These are phyloP conservation scores for Chelmon rostratus DNA, from an alignment of 2,797 vertebrate genomes.

Conservation along the genomic window DNA sequence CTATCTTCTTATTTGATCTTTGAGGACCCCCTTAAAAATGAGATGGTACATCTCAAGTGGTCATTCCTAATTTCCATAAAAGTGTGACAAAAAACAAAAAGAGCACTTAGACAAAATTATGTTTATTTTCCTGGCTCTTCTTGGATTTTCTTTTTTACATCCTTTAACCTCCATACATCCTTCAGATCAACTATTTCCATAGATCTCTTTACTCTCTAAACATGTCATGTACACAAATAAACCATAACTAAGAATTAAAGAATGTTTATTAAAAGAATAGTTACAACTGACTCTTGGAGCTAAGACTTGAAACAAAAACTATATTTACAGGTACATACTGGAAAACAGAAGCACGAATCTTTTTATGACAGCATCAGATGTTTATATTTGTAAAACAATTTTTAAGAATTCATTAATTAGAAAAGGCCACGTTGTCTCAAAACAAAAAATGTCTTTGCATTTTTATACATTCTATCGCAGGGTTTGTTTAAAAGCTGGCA, in stretches of 20 bases:
- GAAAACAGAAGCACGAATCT: background rate
- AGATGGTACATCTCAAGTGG: too few relatives aligned
- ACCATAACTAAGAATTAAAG: background rate
- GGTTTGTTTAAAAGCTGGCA: background rate
- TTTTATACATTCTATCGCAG: background rate
- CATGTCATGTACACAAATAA: conserved; percentile 26
- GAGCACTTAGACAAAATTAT: too few relatives aligned
- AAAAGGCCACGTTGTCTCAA: background rate
- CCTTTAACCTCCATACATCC: too few relatives aligned
- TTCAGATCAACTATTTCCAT: too few relatives aligned
- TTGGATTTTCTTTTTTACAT: too few relatives aligned
- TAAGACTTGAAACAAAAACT: conserved; percentile 10
- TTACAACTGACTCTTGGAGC: conserved; percentile 6
- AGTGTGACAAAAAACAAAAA: too few relatives aligned
- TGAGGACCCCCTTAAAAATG: too few relatives aligned
- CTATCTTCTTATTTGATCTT: too few relatives aligned
- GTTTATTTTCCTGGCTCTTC: too few relatives aligned
- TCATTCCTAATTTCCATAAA: too few relatives aligned
- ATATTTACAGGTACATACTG: conserved; percentile 45
- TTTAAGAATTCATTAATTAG: background rate
- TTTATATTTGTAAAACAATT: background rate
- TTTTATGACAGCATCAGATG: background rate
- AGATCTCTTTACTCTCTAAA: too few relatives aligned
- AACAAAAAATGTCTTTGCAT: background rate
- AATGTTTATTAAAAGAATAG: conserved; percentile 56